A percentile compares a stretch with the other conserved stretches of the same genome.
These are phyloP conservation scores for Gallinago solitaria DNA, from an alignment of 2,797 vertebrate genomes.

Conservation along the genomic window DNA sequence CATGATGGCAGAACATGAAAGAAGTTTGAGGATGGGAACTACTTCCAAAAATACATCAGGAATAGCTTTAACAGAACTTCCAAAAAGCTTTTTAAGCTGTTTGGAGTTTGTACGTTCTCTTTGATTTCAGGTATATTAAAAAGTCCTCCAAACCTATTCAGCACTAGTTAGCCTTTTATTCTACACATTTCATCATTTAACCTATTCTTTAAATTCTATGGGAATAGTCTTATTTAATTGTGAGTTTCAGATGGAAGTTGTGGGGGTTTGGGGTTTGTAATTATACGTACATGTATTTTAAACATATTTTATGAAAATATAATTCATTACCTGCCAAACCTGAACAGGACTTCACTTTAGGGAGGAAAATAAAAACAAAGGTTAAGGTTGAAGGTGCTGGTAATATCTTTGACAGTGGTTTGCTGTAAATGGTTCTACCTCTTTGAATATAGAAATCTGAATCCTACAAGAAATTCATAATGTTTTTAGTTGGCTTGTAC, in stretches of 20 bases:
- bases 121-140: background rate
- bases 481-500: background rate
- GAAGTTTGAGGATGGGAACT: background rate
- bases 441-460: background rate
- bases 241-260: background rate
- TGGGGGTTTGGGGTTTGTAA: background rate
- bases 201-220: background rate
- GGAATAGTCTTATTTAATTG: background rate
- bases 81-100: background rate
- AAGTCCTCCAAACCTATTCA: background rate
- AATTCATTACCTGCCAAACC: constrained; percentile 10
- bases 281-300: background rate
- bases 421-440: background rate
- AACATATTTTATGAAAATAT: background rate
- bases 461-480: background rate
- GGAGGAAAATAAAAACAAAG: background rate
- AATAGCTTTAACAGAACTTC: background rate
- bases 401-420: background rate
- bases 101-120: background rate
- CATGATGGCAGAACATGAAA: background rate
- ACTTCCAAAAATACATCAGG: background rate
- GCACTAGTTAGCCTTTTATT: background rate
- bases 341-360: background rate
- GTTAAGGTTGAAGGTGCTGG: background rate
- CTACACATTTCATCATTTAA: background rate